These are phyloP conservation scores for Polia nebulosa DNA, from an alignment of 2,888 invertebrate genomes.

Conservation along the genomic window DNA sequence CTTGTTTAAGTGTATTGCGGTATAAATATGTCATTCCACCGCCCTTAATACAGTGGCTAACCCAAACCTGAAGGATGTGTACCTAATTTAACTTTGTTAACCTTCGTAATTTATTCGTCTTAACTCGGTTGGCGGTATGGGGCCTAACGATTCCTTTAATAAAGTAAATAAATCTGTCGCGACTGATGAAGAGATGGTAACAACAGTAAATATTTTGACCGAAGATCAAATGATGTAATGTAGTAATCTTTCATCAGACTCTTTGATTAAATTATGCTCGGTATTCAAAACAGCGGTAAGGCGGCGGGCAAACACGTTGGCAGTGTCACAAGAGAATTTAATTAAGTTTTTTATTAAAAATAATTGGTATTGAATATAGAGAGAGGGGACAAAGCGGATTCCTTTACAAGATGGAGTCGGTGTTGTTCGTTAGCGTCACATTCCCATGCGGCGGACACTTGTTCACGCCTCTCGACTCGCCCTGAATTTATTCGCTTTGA, in stretches of 20 bases:
- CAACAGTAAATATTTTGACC: constrained; percentile 42
- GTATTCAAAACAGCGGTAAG: constrained; percentile 53
- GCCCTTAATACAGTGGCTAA: constrained; percentile 41
- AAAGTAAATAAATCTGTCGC: constrained; percentile 59
- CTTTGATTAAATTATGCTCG: constrained; percentile 59
- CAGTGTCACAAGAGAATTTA: constrained; percentile 61
- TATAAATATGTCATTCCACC: constrained; percentile 43
- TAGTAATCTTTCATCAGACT: constrained; percentile 51
- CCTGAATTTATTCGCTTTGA: constrained; percentile 61
- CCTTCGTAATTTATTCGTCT: constrained; percentile 61
- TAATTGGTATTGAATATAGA: constrained; percentile 60
- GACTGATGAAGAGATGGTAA: constrained; percentile 28
- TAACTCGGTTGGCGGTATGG: constrained; percentile 33
- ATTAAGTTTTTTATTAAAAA: constrained; percentile 58
- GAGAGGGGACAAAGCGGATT: constrained; percentile 35
- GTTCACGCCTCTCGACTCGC: constrained; percentile 48
- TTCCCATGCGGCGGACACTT: constrained; percentile 51
- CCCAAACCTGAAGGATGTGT: constrained; percentile 43
- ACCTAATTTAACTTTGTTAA: constrained; percentile 60
- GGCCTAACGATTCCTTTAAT: constrained; percentile 52
- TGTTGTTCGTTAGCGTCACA: constrained; percentile 61
- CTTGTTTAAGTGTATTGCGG: constrained; percentile 34
- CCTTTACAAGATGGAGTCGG: constrained; percentile 43
- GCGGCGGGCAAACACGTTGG: constrained; percentile 56
- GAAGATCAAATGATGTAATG: constrained; percentile 56